A percentile compares a stretch with the other conserved stretches of the same genome.
Conservation (phyloP, 2,888 invertebrate species). For the Dusona sp. region DNA sequence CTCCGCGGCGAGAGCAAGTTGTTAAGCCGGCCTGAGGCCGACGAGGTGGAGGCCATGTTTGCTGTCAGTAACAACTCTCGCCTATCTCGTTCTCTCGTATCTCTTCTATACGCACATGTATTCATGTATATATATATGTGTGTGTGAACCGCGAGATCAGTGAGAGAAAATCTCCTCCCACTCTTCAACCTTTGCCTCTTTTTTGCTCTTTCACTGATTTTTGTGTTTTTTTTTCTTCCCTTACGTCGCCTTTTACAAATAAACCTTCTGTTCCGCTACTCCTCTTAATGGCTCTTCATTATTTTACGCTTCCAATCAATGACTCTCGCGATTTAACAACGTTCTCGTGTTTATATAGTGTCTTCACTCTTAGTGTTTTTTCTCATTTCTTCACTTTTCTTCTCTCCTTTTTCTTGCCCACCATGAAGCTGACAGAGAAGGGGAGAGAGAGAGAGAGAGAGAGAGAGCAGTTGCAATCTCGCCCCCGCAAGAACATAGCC, state of each 20-base stretch:
- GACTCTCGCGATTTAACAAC: conserved; percentile 58
- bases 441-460: conserved; percentile 36
- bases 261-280: conserved; percentile 68
- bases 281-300: conserved; percentile 47
- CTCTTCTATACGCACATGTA: not conserved
- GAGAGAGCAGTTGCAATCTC: conserved; percentile 50
- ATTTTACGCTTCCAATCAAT: conserved; percentile 57
- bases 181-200: not conserved
- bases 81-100: conserved; percentile 52
- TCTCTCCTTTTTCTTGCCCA: conserved; percentile 9
- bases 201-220: not conserved
- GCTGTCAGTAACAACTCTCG: conserved; percentile 82
- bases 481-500: conserved; percentile 58
- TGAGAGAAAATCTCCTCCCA: conserved; percentile 41
- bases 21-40: conserved; percentile 78
- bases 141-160: conserved; percentile 37
- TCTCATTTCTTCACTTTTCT: conserved; percentile 7
- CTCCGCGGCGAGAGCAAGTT: conserved; percentile 73
- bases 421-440: conserved; percentile 27
- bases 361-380: conserved; percentile 35
- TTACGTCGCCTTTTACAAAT: conserved; percentile 68
- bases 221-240: not conserved
- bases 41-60: conserved; percentile 79
- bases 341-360: conserved; percentile 44
- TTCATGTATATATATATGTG: not conserved